A percentile compares a stretch with the other conserved stretches of the same genome.
Conservation (phyloP, 1,140 invertebrate species). For the Drosophila takahashii region DNA sequence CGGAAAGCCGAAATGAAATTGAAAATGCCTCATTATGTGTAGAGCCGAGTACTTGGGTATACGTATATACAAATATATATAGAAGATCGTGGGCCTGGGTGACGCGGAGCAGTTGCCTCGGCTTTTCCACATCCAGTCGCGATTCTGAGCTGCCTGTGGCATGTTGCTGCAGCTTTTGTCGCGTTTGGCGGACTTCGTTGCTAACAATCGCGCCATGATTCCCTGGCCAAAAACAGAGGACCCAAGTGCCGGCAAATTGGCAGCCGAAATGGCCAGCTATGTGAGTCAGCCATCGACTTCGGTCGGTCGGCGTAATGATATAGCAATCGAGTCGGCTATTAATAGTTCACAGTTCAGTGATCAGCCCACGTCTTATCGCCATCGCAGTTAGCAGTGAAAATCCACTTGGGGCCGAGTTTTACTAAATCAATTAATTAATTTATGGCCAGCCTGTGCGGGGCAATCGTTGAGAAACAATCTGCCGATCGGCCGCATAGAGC, state of each 20-base stretch:
- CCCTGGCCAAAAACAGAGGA: constrained; percentile 28
- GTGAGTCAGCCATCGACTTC: constrained; percentile 43
- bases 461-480: constrained; percentile 69
- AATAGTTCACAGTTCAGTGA: constrained; percentile 52
- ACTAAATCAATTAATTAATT: constrained; percentile 80
- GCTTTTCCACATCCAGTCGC: constrained; percentile 55
- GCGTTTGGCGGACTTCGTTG: constrained; percentile 52
- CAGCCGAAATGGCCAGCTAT: constrained; percentile 75
- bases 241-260: constrained; percentile 49
- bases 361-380: constrained; percentile 31
- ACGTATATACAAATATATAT: not conserved
- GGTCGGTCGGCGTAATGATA: not conserved
- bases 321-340: constrained; percentile 7
- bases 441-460: constrained; percentile 58
- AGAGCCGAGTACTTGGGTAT: not conserved
- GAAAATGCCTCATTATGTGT: constrained; percentile 49
- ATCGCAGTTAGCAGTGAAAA: constrained; percentile 45
- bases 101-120: constrained; percentile 21
- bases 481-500: constrained; percentile 43
- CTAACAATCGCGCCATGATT: constrained; percentile 59
- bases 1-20: constrained; percentile 44
- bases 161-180: constrained; percentile 67
- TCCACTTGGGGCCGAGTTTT: constrained; percentile 56
- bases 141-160: constrained; percentile 65
- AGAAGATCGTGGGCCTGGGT: constrained; percentile 3